phyloP scores from a whole-genome alignment of 2,888 invertebrate species.

The Apeira syringaria region DNA sequence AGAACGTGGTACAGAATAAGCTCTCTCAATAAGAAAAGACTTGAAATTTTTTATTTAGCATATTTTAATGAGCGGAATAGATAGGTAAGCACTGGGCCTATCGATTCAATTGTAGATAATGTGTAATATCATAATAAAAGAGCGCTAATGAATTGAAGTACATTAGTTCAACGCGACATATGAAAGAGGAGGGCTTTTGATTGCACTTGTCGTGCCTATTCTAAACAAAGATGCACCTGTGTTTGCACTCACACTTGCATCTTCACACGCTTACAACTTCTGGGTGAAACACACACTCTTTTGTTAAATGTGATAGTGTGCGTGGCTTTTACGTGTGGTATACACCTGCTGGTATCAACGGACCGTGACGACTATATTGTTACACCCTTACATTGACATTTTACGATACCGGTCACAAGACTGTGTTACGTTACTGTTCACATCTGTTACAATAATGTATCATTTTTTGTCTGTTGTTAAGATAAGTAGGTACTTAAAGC shows the following conservation, averaged over 20 bases:
- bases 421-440: neutral
- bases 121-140: no score
- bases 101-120: no score
- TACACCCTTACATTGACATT: constrained; percentile 34
- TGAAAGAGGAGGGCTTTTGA: constrained; percentile 27
- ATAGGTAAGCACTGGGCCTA: no score
- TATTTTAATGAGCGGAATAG: no score
- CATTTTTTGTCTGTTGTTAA: neutral
- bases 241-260: constrained; percentile 15
- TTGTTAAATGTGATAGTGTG: constrained; percentile 31
- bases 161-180: constrained; percentile 27
- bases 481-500: no score
- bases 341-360: constrained; percentile 56
- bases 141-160: neutral
- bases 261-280: constrained; percentile 1
- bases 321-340: constrained; percentile 22
- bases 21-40: no score
- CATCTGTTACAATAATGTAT: neutral
- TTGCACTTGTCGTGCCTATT: constrained; percentile 44
- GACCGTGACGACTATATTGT: constrained; percentile 65
- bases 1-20: no score
- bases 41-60: no score
- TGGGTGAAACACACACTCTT: constrained; percentile 4
- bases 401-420: constrained; percentile 6
- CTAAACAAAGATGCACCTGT: constrained; percentile 53